A percentile compares a stretch with the other conserved stretches of the same genome.
Evolutionary conservation across 2,113 vertebrate genomes (phyloP).

Genomic region (Pristiophorus japonicus): DNA sequence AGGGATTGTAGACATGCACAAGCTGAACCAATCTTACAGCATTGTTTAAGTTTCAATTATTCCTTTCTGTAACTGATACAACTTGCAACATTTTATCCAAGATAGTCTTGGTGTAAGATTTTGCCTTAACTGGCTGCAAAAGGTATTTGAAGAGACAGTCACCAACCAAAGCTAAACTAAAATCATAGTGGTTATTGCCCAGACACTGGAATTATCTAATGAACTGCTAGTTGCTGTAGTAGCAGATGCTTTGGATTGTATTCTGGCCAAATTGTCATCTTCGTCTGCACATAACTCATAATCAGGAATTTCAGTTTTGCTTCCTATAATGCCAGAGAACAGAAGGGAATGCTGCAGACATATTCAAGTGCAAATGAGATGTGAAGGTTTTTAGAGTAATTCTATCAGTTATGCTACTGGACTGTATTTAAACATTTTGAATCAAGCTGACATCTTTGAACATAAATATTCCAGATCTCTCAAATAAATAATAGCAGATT

Average conservation of each 20-base stretch:
- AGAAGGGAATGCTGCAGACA: conserved; percentile 35
- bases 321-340: background rate
- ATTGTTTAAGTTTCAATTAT: too few relatives aligned
- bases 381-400: conserved; percentile 40
- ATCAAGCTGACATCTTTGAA: background rate
- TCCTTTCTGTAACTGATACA: too few relatives aligned
- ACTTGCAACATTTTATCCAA: too few relatives aligned
- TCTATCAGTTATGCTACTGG: conserved; percentile 39
- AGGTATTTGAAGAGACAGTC: background rate
- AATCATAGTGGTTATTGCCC: background rate
- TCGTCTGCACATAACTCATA: background rate
- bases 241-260: background rate
- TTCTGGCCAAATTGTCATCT: background rate
- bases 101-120: too few relatives aligned
- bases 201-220: background rate
- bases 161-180: background rate
- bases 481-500: background rate
- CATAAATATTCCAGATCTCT: background rate
- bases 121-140: background rate
- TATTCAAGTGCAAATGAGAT: conserved; percentile 41
- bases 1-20: too few relatives aligned
- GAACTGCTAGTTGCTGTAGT: background rate
- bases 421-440: background rate
- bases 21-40: too few relatives aligned
- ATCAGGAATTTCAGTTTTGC: background rate